A percentile compares a stretch with the other conserved stretches of the same genome.
These are phyloP conservation scores for Brachionus asplanchnoidis DNA, from an alignment of 1,140 invertebrate species.

Conservation along the genomic window DNA sequence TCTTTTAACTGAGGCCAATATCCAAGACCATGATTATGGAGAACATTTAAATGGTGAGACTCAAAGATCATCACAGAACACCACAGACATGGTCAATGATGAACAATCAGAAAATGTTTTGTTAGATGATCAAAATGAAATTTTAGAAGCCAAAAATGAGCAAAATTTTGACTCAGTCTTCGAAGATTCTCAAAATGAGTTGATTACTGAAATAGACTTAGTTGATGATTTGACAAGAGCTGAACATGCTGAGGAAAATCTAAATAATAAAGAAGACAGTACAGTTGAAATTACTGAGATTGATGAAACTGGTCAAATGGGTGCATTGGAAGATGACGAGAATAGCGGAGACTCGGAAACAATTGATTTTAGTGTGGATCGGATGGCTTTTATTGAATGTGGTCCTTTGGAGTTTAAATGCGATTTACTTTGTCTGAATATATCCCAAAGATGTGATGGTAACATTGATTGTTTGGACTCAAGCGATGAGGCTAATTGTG, in stretches of 20 bases:
- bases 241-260: neutral
- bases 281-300: slow-evolving; percentile 1
- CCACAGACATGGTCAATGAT: neutral
- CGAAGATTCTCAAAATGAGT: neutral
- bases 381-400: neutral
- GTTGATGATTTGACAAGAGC: neutral
- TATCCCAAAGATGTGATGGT: neutral
- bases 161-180: neutral
- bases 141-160: neutral
- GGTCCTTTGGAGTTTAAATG: neutral
- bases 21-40: neutral
- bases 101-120: neutral
- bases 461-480: neutral
- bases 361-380: neutral
- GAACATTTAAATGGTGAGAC: neutral
- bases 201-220: too few relatives aligned
- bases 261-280: neutral
- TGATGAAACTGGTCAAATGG: neutral
- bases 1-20: neutral
- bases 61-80: neutral
- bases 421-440: neutral
- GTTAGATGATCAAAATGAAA: neutral
- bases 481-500: slow-evolving; percentile 16
- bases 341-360: slow-evolving; percentile 6
- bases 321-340: neutral